These are phyloP conservation scores for Pelosia muscerda DNA, from an alignment of 2,888 invertebrate genomes.

Conservation along the genomic window DNA sequence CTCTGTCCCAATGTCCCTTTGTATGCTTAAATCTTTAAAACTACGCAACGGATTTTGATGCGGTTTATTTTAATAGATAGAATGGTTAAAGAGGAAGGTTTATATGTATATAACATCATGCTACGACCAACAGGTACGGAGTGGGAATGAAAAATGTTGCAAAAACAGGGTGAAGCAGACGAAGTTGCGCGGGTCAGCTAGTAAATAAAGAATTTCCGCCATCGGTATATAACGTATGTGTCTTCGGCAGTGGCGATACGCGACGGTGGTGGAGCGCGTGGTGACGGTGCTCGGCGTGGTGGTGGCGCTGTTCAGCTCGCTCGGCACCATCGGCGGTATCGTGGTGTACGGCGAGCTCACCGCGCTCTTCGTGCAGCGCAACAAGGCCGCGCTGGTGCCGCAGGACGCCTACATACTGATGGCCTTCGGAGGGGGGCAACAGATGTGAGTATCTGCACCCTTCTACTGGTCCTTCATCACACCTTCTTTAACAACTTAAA, in stretches of 20 bases:
- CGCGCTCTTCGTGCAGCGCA: slow-evolving; percentile 86
- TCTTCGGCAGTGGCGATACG: slow-evolving; percentile 77
- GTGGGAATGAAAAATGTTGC: too few relatives aligned
- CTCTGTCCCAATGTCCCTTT: too few relatives aligned
- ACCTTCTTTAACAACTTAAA: neutral
- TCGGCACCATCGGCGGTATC: slow-evolving; percentile 84
- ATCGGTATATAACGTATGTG: neutral
- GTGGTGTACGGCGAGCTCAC: slow-evolving; percentile 88
- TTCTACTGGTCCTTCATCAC: neutral
- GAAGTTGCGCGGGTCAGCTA: too few relatives aligned
- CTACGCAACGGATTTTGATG: too few relatives aligned
- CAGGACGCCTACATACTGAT: slow-evolving; percentile 74
- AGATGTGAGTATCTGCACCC: slow-evolving; percentile 74
- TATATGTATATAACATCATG: too few relatives aligned
- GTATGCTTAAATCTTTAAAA: too few relatives aligned
- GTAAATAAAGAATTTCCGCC: too few relatives aligned
- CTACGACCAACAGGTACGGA: too few relatives aligned
- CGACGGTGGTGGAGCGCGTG: slow-evolving; percentile 62
- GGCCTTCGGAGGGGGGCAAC: slow-evolving; percentile 83
- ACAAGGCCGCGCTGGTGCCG: slow-evolving; percentile 70
- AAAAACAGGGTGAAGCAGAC: too few relatives aligned
- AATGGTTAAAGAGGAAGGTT: too few relatives aligned
- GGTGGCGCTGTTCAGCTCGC: slow-evolving; percentile 63
- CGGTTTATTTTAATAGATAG: too few relatives aligned
- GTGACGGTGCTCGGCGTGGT: slow-evolving; percentile 61